Conservation (phyloP, 2,888 invertebrate species). For the Sinhomidia bicolor region DNA sequence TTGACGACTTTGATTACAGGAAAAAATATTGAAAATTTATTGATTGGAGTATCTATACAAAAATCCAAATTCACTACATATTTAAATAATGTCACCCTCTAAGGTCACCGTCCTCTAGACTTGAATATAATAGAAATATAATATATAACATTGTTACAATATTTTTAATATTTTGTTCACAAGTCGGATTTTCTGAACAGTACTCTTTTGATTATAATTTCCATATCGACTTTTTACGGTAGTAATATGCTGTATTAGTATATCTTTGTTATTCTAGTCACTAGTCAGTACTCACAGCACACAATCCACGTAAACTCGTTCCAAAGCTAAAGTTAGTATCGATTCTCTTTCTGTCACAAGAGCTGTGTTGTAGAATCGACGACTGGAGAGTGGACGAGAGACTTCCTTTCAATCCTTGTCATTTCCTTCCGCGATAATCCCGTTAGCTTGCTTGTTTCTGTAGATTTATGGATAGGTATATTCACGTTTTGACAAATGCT, state of each 20-base stretch:
- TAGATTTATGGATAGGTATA: not conserved
- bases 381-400: not conserved
- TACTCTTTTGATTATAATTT: not conserved
- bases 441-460: not conserved
- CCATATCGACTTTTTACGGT: conserved; percentile 58
- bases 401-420: not conserved
- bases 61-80: too few relatives aligned
- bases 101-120: too few relatives aligned
- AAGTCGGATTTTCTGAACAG: not conserved
- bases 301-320: not conserved
- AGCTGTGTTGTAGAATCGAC: not conserved
- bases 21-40: too few relatives aligned
- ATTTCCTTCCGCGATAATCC: not conserved
- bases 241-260: too few relatives aligned
- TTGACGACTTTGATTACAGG: too few relatives aligned
- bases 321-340: not conserved
- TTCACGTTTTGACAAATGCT: not conserved
- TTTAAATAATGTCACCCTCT: too few relatives aligned
- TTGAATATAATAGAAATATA: too few relatives aligned
- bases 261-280: too few relatives aligned
- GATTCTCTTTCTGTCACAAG: not conserved
- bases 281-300: too few relatives aligned
- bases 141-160: too few relatives aligned
- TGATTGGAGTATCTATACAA: too few relatives aligned
- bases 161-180: too few relatives aligned